Base-by-base conservation (phyloP, 2,888 invertebrate genomes). In the Papilio protenor region DNA sequence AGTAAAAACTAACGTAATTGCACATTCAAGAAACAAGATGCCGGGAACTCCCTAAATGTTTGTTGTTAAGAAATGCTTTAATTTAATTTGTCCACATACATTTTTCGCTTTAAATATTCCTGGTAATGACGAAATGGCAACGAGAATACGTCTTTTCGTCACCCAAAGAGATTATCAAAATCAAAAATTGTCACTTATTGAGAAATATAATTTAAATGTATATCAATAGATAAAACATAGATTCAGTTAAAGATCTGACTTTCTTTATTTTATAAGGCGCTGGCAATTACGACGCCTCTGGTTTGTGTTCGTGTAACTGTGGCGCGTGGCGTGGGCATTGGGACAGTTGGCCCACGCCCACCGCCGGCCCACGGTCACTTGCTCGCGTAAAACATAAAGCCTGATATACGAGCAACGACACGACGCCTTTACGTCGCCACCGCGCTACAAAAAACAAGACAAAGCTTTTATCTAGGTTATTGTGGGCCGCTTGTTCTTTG, bases 321-420 rank as follows among this genome's bases (percentile, higher is more conserved):
- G 87, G 87, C 93, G 92, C 93, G 61, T 90, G 92, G 91, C 93
- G 83, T 83, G 83, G 83, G 83, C 81, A 66, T 40, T 77, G 88
- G 86, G 86, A 87, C 90, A 91, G 91, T 92, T 92, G 92, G 92
- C 93, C 90, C 92, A 91, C 94, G 89, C 94, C 94, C 92, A 94
- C 94, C 85, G 81, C 81, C 84, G 69, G 78, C 84, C 83, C 84
- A 86, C 84, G 77, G 73, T 59, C 85, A 84, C 85, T 83, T 83
- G 84, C 86, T 87, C 85, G 84, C 86, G 87, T 74, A 81, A 74
- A 79, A 88, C 89, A 89, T 92, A 92, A 92, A 91, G 88, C 88
- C 83, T 89, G 88, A 91, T 91, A 92, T 91, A 92, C 89, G 90
- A 89, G 88, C 80, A 81, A 86, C 87, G 84, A 91, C 90, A 91